Evolutionary conservation across 2,113 vertebrate genomes (phyloP), one percentile per base, ranked within the genome.

Genomic region (Phoenicopterus ruber): DNA sequence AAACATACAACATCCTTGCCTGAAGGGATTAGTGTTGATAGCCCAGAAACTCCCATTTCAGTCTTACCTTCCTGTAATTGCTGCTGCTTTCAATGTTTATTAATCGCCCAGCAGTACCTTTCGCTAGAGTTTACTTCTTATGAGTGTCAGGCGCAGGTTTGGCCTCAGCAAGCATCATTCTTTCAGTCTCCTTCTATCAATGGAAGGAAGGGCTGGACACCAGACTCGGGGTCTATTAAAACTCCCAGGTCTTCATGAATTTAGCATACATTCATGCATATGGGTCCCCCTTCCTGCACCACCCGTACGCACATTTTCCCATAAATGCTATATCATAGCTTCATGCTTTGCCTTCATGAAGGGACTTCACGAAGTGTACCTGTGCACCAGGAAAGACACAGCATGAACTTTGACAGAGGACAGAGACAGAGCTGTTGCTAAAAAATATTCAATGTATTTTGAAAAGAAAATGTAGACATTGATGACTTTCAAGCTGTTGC

Each of bases 231-330:
- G 8, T 17, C 42, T 57, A 1, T 3, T 44, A 7, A 9, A 55
- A 24, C 34, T 54, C 34, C 31, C 28, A 57, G 31, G 8, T 17
- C 62, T 49, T 50, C 46, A 4, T 2, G 20, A 19, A 31, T 29
- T 66, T 10, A 32, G 40, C 17, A 28, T 1, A 10, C 1, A 8
- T 3, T 16, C 8, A 5, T 0, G 17, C 12, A 11, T 2, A 4
- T 1, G 19, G 29, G 19, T 22, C 11, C 32, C n/a, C 21, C 10
- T 14, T 17, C 50, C 52, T 19, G 49, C 38, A 21, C 38, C 44
- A 36, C 46, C n/a, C 40, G 3, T 4, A 6, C 8, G 7, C 25
- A 13, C 22, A 7, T 44, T 19, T 47, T 19, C 24, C 49, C 55
- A 9, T 4, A 32, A 31, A 46, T 17, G 65, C 70, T 58, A 1